Evolutionary conservation across 2,113 vertebrate species (phyloP).

Genomic region (Ctenomys sociabilis): DNA sequence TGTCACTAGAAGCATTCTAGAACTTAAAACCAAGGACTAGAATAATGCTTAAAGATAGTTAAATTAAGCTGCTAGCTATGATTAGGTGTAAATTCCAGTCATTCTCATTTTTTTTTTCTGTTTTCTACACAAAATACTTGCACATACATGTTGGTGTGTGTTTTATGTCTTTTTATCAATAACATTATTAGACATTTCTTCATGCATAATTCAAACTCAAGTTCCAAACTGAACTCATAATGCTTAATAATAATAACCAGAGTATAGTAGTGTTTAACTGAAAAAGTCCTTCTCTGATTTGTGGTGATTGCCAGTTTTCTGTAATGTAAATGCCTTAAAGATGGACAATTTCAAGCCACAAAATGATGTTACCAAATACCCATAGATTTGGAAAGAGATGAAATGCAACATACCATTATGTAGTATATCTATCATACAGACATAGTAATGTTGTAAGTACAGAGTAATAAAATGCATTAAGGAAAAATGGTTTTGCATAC

Average conservation of each 20-base stretch:
- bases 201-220: conserved; percentile 38
- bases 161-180: neutral
- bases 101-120: neutral
- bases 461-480: conserved; percentile 34
- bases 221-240: conserved; percentile 32
- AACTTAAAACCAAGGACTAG: conserved; percentile 9
- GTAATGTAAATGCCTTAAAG: neutral
- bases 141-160: neutral
- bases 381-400: neutral
- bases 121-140: conserved; percentile 18
- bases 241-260: conserved; percentile 49
- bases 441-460: neutral
- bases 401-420: neutral
- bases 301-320: neutral
- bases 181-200: conserved; percentile 23
- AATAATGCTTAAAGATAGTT: conserved; percentile 9
- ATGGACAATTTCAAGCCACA: neutral
- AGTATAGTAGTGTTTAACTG: neutral
- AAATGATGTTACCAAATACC: neutral
- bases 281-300: neutral
- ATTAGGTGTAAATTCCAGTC: conserved; percentile 10
- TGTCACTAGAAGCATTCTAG: conserved; percentile 10
- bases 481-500: neutral
- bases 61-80: neutral
- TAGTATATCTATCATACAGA: neutral